Conservation (phyloP, 2,888 invertebrate species). For the Hipparchia sbordonii region DNA sequence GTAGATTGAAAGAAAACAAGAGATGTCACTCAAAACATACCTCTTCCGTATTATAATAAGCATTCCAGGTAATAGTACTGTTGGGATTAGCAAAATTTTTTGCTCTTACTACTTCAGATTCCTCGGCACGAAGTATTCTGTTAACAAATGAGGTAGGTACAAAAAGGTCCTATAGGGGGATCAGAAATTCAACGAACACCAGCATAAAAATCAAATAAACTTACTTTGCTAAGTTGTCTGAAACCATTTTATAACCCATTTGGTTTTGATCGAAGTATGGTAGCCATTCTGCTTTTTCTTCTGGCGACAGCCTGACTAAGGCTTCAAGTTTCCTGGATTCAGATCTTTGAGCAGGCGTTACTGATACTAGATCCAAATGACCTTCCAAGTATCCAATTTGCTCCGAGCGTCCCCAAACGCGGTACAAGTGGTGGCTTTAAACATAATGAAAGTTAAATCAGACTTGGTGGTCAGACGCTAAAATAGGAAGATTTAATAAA, state of each 20-base stretch:
- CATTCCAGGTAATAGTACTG: slow-evolving; percentile 64
- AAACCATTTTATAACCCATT: slow-evolving; percentile 59
- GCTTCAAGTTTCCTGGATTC: slow-evolving; percentile 61
- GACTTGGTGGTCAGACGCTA: not conserved
- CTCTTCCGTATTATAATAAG: slow-evolving; percentile 53
- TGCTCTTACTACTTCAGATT: slow-evolving; percentile 50
- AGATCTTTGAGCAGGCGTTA: slow-evolving; percentile 53
- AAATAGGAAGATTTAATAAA: not conserved
- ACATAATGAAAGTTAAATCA: not conserved
- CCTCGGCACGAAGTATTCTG: slow-evolving; percentile 67
- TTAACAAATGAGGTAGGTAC: not conserved
- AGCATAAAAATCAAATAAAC: slow-evolving; percentile 32
- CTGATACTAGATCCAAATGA: slow-evolving; percentile 60
- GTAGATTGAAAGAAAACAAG: not conserved
- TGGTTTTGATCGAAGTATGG: slow-evolving; percentile 56
- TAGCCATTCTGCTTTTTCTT: slow-evolving; percentile 64
- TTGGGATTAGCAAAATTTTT: slow-evolving; percentile 52
- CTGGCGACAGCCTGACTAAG: slow-evolving; percentile 61
- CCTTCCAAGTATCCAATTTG: slow-evolving; percentile 58
- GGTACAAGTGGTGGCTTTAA: slow-evolving; percentile 66
- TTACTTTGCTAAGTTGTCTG: slow-evolving; percentile 69
- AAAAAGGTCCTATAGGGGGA: not conserved
- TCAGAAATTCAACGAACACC: not conserved
- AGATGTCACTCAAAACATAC: slow-evolving; percentile 12
- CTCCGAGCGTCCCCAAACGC: slow-evolving; percentile 56